Conservation (phyloP, 1,140 invertebrate species). For the Diorhabda sublineata region DNA sequence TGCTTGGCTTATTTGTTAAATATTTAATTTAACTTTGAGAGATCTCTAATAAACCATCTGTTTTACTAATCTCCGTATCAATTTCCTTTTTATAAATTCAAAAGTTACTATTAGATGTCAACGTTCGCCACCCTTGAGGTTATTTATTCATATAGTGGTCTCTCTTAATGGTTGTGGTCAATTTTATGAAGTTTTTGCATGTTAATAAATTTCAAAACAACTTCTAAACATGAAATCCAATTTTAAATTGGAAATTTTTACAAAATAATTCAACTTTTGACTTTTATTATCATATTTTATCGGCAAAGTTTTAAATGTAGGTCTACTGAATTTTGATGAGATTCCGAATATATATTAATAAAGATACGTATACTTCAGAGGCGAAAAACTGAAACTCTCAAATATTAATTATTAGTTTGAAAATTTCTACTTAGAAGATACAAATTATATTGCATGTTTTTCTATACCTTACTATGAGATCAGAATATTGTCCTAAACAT, state of each 20-base stretch:
- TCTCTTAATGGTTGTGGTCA: slow-evolving; percentile 11
- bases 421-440: too few species aligned
- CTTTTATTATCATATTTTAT: slow-evolving; percentile 15
- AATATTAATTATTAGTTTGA: neutral
- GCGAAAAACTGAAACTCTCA: neutral
- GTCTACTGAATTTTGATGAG: slow-evolving; percentile 1
- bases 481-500: too few species aligned
- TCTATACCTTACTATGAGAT: too few species aligned
- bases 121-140: neutral
- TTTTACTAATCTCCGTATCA: too few species aligned
- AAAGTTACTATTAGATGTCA: neutral
- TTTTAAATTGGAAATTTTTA: slow-evolving; percentile 19
- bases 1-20: too few species aligned
- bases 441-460: too few species aligned
- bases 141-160: slow-evolving; percentile 15
- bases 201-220: slow-evolving; percentile 16
- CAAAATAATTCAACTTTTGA: slow-evolving; percentile 15
- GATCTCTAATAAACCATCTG: too few species aligned
- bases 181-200: slow-evolving; percentile 18
- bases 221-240: slow-evolving; percentile 11
- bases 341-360: neutral
- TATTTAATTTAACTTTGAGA: too few species aligned
- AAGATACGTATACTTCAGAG: neutral
- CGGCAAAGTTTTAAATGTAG: neutral
- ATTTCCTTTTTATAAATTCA: too few species aligned